Base-by-base conservation (phyloP, 2,888 invertebrate genomes). In the Coelopa pilipes region DNA sequence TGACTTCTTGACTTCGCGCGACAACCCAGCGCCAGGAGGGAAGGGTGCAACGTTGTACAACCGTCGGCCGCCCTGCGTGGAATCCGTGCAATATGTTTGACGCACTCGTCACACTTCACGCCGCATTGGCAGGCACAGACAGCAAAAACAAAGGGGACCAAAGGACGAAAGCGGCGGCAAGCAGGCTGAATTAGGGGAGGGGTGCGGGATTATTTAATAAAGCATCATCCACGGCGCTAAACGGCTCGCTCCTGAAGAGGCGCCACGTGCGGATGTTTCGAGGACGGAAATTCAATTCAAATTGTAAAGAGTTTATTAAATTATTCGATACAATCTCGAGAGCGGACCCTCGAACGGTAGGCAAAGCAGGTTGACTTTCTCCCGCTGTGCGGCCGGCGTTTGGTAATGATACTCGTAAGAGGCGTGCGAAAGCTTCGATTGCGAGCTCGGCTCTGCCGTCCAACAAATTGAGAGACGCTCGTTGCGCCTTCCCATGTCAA, bases 101-200 rank as follows among this genome's bases (percentile, higher is more conserved):
- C 78, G 81, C 81, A 82, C 86, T 85, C 78, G 84, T 80, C 82
- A 86, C 85, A 86, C 85, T 85, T 85, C 83, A 85, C 80, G 85
- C 82, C 75, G 80, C 72, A 82, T 85, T 82, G 2, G 34, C 34
- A 34, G 34, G 4, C 4, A 34, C 34, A 34, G 34, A 34, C 34
- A 34, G 34, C 34, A 34, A 82, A 63, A 55, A 46, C 17, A 63
- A 15, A 24, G 53, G 55, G 45, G 60, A 53, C n/a, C 12, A 45
- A 46, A 34, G 46, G 15, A 71, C 11, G 9, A 17, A 55, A 57
- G 17, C 63, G 71, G 50, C 65, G 71, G 15, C 65, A 34, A 63
- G 45, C 65, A 63, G 47, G 65, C 49, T 45, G 34, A 65, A 21
- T 60, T 70, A 57, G 1, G n/a, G 55, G 65, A 65, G 45, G 53